Percentiles rank a stretch among this genome's conserved stretches.
These are phyloP conservation scores for Gnathonemus longibarbis DNA, from an alignment of 2,113 vertebrate genomes.

Conservation along the genomic window DNA sequence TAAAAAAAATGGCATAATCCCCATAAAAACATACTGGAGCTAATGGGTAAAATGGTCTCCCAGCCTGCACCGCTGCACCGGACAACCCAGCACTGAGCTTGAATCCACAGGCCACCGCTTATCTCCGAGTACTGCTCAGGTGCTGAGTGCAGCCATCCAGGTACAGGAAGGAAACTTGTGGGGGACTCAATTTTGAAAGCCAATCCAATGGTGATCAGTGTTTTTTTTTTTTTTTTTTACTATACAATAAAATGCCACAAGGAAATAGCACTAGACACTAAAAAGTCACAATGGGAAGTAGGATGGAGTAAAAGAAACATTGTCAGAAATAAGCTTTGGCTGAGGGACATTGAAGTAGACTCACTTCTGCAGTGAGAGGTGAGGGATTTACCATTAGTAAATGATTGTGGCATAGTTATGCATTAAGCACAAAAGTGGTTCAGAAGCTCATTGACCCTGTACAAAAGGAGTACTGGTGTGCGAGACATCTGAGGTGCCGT, in stretches of 20 bases:
- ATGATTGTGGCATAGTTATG: not conserved
- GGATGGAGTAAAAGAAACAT: not conserved
- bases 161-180: not conserved
- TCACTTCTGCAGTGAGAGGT: not conserved
- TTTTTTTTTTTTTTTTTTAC: not conserved
- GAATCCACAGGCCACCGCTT: not conserved
- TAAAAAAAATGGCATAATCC: constrained; percentile 19
- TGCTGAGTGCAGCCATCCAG: not conserved
- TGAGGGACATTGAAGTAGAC: not conserved
- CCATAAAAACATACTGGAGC: not conserved
- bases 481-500: not conserved
- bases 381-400: not conserved
- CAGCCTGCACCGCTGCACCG: not conserved
- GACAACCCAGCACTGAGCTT: not conserved
- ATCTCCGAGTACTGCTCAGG: not conserved
- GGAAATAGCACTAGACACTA: constrained; percentile 2
- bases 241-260: not conserved
- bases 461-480: not conserved
- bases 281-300: not conserved
- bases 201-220: not conserved
- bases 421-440: not conserved
- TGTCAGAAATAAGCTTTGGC: not conserved
- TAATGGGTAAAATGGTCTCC: not conserved
- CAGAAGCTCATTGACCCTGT: not conserved
- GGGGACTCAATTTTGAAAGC: not conserved